Percentiles rank a stretch among this genome's conserved stretches.
These are phyloP conservation scores for Lagenorhynchus albirostris DNA, from an alignment of 2,113 vertebrate genomes.

Conservation along the genomic window DNA sequence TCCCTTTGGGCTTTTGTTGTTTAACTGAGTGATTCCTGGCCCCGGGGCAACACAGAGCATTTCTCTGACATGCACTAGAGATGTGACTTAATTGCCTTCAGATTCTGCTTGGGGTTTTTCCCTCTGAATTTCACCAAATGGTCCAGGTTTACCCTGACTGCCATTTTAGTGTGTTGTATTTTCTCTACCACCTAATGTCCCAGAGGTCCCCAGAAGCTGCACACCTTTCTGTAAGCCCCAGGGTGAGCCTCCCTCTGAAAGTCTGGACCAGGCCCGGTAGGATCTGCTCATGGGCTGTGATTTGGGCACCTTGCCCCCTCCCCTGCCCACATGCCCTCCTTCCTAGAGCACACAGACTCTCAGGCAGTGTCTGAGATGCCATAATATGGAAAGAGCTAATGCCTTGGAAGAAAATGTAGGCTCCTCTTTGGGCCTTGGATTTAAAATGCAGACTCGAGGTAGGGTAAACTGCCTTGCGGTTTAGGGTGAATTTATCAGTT, in stretches of 20 bases:
- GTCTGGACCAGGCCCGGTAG: not conserved
- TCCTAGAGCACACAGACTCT: not conserved
- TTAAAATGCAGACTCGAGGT: not conserved
- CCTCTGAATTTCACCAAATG: constrained; percentile 20
- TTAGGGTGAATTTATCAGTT: not conserved
- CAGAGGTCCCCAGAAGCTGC: not conserved
- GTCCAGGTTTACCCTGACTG: not conserved
- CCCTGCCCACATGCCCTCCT: not conserved
- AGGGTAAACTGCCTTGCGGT: not conserved
- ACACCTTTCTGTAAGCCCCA: not conserved
- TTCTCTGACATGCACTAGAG: not conserved
- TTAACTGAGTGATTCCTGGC: constrained; percentile 57
- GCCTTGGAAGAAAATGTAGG: not conserved
- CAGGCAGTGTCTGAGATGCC: not conserved
- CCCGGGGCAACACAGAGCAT: not conserved
- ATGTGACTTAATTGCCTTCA: constrained; percentile 36
- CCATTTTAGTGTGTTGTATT: not conserved
- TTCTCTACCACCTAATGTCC: not conserved
- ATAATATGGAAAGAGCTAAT: not conserved
- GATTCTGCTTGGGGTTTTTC: constrained; percentile 44
- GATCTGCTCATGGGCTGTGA: fast-evolving
- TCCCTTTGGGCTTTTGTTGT: constrained; percentile 28
- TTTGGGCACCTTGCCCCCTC: not conserved
- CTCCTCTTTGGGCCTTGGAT: not conserved
- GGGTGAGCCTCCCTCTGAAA: not conserved